A percentile compares a stretch with the other conserved stretches of the same genome.
Evolutionary conservation across 2,888 invertebrate genomes (phyloP).

Genomic region (Aelia acuminata): DNA sequence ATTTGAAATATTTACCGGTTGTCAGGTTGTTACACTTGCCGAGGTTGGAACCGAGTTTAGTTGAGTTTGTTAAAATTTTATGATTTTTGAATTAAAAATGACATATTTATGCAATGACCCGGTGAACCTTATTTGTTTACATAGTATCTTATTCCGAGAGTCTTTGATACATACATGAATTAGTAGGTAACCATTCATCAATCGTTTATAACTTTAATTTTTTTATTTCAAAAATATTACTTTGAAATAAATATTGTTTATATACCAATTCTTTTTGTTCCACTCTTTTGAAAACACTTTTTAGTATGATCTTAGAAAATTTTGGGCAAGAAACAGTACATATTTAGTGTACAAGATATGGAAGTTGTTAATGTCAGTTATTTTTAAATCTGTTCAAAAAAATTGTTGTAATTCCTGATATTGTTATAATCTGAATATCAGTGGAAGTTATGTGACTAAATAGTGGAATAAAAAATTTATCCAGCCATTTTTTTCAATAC

Average conservation of each 20-base stretch:
- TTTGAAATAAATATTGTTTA: neutral
- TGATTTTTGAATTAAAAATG: slow-evolving; percentile 35
- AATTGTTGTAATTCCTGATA: neutral
- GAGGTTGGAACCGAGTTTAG: neutral
- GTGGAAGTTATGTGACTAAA: neutral
- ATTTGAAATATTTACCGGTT: slow-evolving; percentile 35
- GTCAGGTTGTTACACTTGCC: slow-evolving; percentile 44
- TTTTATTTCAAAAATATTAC: slow-evolving; percentile 6
- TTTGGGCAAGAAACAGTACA: neutral
- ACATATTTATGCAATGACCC: slow-evolving; percentile 2
- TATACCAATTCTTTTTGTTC: neutral
- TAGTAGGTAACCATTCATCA: slow-evolving; percentile 6
- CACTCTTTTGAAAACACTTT: neutral
- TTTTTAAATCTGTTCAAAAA: slow-evolving; percentile 10
- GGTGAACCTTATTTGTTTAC: slow-evolving; percentile 5
- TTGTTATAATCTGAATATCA: neutral
- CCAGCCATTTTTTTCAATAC: neutral
- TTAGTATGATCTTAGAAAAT: neutral
- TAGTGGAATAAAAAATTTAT: neutral
- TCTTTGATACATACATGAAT: slow-evolving; percentile 15
- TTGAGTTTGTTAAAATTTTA: slow-evolving; percentile 20
- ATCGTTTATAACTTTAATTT: neutral
- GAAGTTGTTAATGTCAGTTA: slow-evolving; percentile 29
- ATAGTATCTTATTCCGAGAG: neutral
- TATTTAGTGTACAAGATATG: neutral